Base-by-base conservation (phyloP, 2,888 invertebrate species). In the Euspilapteryx auroguttella region DNA sequence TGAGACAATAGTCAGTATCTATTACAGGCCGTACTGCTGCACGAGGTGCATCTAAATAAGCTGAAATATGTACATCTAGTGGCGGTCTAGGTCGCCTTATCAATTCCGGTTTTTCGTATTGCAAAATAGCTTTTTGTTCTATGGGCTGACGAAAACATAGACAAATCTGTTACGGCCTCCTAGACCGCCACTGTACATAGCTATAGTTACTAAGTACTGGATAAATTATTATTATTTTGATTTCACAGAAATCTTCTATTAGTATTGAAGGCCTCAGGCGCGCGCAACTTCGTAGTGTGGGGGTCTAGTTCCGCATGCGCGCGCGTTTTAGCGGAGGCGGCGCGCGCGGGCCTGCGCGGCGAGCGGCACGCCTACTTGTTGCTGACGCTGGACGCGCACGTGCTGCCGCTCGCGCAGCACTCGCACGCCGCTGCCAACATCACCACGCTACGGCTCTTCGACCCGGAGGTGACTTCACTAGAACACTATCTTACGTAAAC, bases 391-490 rank as follows among this genome's bases (percentile, higher is more conserved):
- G 71, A 69, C 48, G 42, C 63, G 44, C 65, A 63, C 48, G 59
- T 59, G 34, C 45, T 35, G 34, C 30, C 36, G 27, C 55, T 68
- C 14, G 40, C 39, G 20, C 37, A 44, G 41, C 63, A 48, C 53
- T 66, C 66, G 46, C 51, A 69, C 49, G 65, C 68, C 37, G 68
- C 66, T 28, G 68, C 68, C 34, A 68, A 69, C 44, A 37, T 69
- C 36, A 68, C 68, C 32, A 55, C 17, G 13, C 13, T 21, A 3
- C 5, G 9, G 8, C 4, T 13, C 8, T 23, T 14, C 15, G 20
- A 17, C 11, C 9, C 11, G 7, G 15, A 5, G 12, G 8, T 15
- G 5, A 9, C 2, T n/a, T n/a, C n/a, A n/a, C n/a, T n/a, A n/a
- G n/a, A n/a, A n/a, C n/a, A n/a, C n/a, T n/a, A n/a, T n/a, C n/a